Conservation (phyloP, 2,797 vertebrate genomes). For the Pseudochromis fuscus region DNA sequence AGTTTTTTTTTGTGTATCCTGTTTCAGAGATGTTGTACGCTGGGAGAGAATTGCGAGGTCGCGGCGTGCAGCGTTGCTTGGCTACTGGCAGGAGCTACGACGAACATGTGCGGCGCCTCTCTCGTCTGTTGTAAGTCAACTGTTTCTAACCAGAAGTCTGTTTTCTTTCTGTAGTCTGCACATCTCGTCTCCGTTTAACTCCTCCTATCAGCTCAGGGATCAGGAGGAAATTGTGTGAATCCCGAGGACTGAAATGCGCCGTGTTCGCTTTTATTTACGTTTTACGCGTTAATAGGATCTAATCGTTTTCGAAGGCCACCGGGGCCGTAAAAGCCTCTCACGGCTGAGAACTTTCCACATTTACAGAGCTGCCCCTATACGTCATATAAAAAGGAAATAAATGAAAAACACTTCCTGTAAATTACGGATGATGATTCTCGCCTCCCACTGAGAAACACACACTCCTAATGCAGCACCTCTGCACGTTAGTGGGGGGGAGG, state of each 20-base stretch:
- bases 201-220: constrained; percentile 29
- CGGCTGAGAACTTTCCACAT: constrained; percentile 52
- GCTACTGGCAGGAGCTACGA: constrained; percentile 52
- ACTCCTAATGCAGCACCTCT: constrained; percentile 20
- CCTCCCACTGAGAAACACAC: constrained; percentile 22
- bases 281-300: constrained; percentile 55
- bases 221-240: constrained; percentile 29
- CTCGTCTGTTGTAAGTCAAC: constrained; percentile 7
- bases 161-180: constrained; percentile 16
- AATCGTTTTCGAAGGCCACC: constrained; percentile 54
- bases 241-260: constrained; percentile 37
- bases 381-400: constrained; percentile 59
- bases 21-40: constrained; percentile 28
- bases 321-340: constrained; percentile 57
- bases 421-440: constrained; percentile 45
- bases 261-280: constrained; percentile 53
- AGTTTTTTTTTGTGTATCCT: constrained; percentile 58
- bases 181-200: constrained; percentile 17
- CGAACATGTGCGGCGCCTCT: constrained; percentile 60
- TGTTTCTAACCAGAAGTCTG: constrained; percentile 7
- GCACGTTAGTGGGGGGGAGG: constrained; percentile 38
- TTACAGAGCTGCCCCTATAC: constrained; percentile 38
- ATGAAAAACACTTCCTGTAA: constrained; percentile 55
- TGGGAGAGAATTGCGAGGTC: constrained; percentile 43
- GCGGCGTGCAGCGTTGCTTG: constrained; percentile 43